Evolutionary conservation across 1,140 invertebrate genomes (phyloP).

Genomic region (Hycleus cichorii): DNA sequence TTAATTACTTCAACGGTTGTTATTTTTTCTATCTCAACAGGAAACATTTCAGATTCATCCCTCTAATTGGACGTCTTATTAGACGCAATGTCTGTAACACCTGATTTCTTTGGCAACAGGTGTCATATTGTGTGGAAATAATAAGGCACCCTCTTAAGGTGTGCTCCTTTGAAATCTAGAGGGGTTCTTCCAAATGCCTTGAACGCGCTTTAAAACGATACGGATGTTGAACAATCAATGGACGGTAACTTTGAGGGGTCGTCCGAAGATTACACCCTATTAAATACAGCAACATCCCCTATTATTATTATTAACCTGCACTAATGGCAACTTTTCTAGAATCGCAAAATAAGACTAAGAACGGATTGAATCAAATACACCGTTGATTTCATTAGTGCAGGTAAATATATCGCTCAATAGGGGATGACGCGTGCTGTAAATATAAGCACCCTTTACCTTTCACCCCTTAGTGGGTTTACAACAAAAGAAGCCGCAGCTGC

Average conservation of each 20-base stretch:
- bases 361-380: neutral
- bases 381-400: too few species aligned
- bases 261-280: conserved; percentile 5
- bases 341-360: neutral
- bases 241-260: conserved; percentile 10
- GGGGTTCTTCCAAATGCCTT: conserved; percentile 1
- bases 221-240: conserved; percentile 17
- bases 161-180: conserved; percentile 15
- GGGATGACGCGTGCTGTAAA: conserved; percentile 2
- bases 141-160: conserved; percentile 20
- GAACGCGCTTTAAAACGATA: conserved; percentile 10
- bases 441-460: conserved; percentile 14
- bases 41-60: too few species aligned
- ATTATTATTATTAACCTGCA: too few species aligned
- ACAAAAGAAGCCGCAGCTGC: conserved; percentile 16
- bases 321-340: neutral
- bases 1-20: conserved; percentile 18
- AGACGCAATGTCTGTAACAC: conserved; percentile 1
- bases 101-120: conserved; percentile 8
- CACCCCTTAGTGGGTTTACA: conserved; percentile 1
- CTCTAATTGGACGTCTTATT: too few species aligned
- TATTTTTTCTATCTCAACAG: neutral
- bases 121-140: conserved; percentile 12
- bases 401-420: neutral
- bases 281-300: too few species aligned